Percentiles rank a stretch among this genome's conserved stretches.
These are phyloP conservation scores for Paragorgia papillata DNA, from an alignment of 92 coral and sea anemone genomes.

Conservation along the genomic window DNA sequence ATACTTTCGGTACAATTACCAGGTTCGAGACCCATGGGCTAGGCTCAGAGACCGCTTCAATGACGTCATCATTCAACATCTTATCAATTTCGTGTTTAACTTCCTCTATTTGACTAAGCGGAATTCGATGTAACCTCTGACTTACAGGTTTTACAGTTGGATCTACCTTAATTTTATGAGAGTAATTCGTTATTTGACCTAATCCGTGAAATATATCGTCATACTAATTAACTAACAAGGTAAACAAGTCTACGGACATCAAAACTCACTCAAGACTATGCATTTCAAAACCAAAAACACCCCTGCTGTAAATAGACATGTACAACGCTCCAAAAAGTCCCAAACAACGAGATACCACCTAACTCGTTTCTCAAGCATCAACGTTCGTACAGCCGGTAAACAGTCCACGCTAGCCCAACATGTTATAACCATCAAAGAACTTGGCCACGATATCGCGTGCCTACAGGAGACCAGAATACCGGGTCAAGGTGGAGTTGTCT, in stretches of 20 bases:
- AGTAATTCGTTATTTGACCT: slow-evolving; percentile 20
- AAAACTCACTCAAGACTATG: not conserved
- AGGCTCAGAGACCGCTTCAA: slow-evolving; percentile 50
- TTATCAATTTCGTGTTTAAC: not conserved
- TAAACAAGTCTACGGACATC: slow-evolving; percentile 5
- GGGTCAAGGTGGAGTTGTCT: too few relatives aligned
- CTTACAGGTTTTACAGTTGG: not conserved
- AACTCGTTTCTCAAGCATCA: too few relatives aligned
- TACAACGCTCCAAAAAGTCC: too few relatives aligned
- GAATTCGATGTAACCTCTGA: slow-evolving; percentile 11
- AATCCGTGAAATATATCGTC: slow-evolving; percentile 43
- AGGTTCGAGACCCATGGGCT: slow-evolving; percentile 57
- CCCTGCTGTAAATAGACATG: too few relatives aligned
- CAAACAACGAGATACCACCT: too few relatives aligned
- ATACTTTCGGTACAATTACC: slow-evolving; percentile 47
- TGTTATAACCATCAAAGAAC: too few relatives aligned
- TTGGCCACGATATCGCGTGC: too few relatives aligned
- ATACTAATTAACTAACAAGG: slow-evolving; percentile 31
- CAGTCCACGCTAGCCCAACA: too few relatives aligned
- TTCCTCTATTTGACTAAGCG: slow-evolving; percentile 37
- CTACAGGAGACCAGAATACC: too few relatives aligned
- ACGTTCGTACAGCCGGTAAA: too few relatives aligned
- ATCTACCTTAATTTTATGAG: slow-evolving; percentile 31
- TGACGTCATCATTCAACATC: slow-evolving; percentile 51
- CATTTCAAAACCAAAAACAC: too few relatives aligned